phyloP scores from a whole-genome alignment of 2,113 vertebrate species.

The Fregetta grallaria region DNA sequence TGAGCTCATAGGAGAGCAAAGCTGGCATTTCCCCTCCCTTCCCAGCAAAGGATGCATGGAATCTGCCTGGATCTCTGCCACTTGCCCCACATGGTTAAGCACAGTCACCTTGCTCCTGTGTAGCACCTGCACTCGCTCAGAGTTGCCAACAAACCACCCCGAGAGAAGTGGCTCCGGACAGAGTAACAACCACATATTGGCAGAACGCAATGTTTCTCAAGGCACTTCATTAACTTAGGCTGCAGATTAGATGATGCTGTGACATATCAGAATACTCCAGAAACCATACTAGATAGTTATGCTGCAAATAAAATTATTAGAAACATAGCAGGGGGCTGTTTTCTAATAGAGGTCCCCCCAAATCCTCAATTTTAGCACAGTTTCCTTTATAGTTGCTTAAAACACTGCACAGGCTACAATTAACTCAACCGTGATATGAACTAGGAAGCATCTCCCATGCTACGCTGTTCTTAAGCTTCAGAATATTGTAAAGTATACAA shows the following conservation, averaged over 20 bases:
- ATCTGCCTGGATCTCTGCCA: neutral
- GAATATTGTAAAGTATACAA: neutral
- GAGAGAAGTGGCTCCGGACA: neutral
- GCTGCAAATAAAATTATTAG: slow-evolving; percentile 10
- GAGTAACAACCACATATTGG: neutral
- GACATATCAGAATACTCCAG: neutral
- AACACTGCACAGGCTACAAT: neutral
- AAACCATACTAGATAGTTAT: neutral
- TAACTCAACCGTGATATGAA: neutral
- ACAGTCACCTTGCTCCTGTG: neutral
- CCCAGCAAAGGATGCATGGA: neutral
- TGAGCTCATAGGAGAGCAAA: neutral
- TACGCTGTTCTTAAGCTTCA: neutral
- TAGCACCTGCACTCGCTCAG: neutral
- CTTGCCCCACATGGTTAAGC: neutral
- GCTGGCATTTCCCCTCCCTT: neutral
- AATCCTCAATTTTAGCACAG: slow-evolving; percentile 12
- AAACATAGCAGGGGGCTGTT: neutral
- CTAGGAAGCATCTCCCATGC: neutral
- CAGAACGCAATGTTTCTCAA: neutral
- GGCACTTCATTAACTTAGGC: neutral
- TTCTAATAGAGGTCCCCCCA: neutral
- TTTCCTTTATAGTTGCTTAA: neutral
- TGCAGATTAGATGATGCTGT: slow-evolving; percentile 8
- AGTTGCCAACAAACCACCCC: neutral